Percentiles rank a stretch among this genome's conserved stretches.
Conservation (phyloP, 2,797 vertebrate genomes). For the Streptopelia turtur region DNA sequence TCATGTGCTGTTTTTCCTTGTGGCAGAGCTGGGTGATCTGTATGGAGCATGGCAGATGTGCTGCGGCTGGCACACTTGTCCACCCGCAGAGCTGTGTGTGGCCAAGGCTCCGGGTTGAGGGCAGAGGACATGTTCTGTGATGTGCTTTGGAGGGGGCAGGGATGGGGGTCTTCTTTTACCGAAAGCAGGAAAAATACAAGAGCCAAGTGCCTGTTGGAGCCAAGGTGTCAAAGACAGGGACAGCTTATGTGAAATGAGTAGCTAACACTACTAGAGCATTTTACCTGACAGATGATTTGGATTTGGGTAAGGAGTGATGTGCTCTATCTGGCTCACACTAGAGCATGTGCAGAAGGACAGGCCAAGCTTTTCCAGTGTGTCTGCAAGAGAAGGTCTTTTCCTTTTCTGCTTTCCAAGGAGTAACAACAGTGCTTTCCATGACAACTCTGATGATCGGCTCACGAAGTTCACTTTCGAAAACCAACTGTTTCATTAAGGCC, state of each 20-base stretch:
- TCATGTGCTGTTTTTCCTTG: neutral
- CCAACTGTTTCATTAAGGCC: slow-evolving; percentile 96
- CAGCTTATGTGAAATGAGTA: neutral
- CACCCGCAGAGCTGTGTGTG: neutral
- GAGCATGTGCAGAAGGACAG: neutral
- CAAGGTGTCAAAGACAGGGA: neutral
- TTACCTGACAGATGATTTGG: neutral
- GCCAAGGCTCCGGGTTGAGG: neutral
- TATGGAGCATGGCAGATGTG: neutral
- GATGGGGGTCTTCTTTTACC: rapidly evolving
- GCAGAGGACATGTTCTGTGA: rapidly evolving
- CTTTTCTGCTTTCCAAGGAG: slow-evolving; percentile 78
- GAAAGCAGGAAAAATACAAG: neutral
- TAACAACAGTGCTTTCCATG: slow-evolving; percentile 97
- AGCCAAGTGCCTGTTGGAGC: neutral
- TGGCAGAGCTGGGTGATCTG: neutral
- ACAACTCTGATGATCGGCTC: slow-evolving; percentile 90
- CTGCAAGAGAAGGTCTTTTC: neutral
- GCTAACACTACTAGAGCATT: neutral
- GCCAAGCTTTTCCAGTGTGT: neutral
- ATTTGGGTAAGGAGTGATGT: neutral
- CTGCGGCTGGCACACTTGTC: neutral
- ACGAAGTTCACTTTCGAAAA: slow-evolving; percentile 79
- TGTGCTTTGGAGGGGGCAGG: neutral
- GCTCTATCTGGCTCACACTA: neutral